Conservation (phyloP, 2,113 vertebrate genomes). For the Rattus rattus region DNA sequence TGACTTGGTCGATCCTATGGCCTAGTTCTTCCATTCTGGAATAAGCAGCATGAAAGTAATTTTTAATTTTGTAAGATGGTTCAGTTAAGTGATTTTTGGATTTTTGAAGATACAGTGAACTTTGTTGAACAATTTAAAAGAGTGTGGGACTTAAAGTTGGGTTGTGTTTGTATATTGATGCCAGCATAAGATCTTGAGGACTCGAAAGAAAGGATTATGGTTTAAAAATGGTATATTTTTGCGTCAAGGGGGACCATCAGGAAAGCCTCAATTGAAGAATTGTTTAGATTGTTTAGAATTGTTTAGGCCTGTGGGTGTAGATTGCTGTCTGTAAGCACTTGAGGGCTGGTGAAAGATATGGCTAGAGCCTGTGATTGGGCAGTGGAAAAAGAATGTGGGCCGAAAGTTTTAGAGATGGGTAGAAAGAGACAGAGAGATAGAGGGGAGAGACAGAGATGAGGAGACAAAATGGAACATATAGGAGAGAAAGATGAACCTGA, state of each 20-base stretch:
- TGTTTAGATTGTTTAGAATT: too few relatives aligned
- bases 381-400: too few relatives aligned
- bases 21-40: background rate
- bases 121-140: background rate
- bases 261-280: background rate
- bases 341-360: too few relatives aligned
- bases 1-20: background rate
- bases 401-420: too few relatives aligned
- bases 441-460: too few relatives aligned
- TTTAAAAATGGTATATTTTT: background rate
- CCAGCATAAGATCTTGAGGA: background rate
- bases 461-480: too few relatives aligned
- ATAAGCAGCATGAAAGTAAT: background rate
- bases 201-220: background rate
- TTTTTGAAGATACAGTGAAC: background rate
- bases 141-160: background rate
- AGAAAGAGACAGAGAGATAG: too few relatives aligned
- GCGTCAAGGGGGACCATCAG: background rate
- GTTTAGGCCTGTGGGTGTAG: background rate
- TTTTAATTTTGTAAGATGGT: background rate
- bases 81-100: background rate
- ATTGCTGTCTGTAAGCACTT: too few relatives aligned
- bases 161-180: background rate
- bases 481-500: too few relatives aligned
- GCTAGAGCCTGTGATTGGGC: too few relatives aligned